Percentiles rank a stretch among this genome's conserved stretches.
These are phyloP conservation scores for Aphidius colemani DNA, from an alignment of 2,888 invertebrate species.

Conservation along the genomic window DNA sequence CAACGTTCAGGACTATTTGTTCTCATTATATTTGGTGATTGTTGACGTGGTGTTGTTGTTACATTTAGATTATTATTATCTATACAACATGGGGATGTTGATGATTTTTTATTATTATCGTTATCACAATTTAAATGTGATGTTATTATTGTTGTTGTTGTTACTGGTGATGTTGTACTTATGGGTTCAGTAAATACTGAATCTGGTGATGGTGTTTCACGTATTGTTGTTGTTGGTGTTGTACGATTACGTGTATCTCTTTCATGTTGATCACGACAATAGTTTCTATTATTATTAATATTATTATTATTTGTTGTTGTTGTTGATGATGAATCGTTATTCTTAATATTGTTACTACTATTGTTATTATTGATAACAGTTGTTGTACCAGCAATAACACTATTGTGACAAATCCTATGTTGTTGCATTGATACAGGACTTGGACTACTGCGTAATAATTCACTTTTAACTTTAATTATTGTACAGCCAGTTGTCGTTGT, in stretches of 20 bases:
- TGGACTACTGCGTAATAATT: constrained; percentile 64
- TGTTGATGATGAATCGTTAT: constrained; percentile 45
- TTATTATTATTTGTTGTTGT: constrained; percentile 51
- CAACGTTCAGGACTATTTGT: constrained; percentile 51
- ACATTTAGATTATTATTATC: constrained; percentile 59
- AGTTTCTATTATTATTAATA: constrained; percentile 30
- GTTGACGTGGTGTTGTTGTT: constrained; percentile 53
- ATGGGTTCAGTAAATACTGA: constrained; percentile 66
- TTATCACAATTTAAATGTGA: constrained; percentile 6
- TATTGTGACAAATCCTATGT: constrained; percentile 45
- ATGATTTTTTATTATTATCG: constrained; percentile 48
- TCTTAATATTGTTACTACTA: background rate
- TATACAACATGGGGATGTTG: constrained; percentile 58
- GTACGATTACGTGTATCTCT: constrained; percentile 6
- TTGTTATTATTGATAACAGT: constrained; percentile 24
- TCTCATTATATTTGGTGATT: constrained; percentile 36
- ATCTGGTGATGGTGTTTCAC: constrained; percentile 61
- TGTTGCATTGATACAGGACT: constrained; percentile 62
- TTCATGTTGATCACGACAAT: constrained; percentile 35
- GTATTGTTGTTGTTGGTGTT: constrained; percentile 38
- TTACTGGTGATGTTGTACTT: constrained; percentile 44
- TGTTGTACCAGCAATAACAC: constrained; percentile 30
- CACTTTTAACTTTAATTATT: constrained; percentile 57
- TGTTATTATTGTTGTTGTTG: constrained; percentile 29
- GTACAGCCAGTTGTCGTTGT: constrained; percentile 46